Evolutionary conservation across 1,140 invertebrate species (phyloP).

Genomic region (Drosophila sp.): DNA sequence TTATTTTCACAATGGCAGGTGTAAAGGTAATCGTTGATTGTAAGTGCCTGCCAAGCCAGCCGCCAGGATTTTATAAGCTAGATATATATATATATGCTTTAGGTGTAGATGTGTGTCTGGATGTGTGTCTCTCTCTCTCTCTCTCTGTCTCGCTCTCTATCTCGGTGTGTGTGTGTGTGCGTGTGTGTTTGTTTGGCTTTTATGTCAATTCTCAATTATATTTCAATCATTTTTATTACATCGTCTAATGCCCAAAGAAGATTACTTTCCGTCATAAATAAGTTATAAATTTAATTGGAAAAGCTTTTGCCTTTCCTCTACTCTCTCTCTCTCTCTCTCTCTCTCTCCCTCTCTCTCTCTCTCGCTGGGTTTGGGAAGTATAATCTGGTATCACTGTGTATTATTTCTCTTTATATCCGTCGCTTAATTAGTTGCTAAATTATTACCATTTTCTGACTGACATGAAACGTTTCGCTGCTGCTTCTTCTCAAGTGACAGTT

Average conservation of each 20-base stretch:
- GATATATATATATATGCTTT: constrained; percentile 19
- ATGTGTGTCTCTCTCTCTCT: background rate
- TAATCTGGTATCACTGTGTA: constrained; percentile 29
- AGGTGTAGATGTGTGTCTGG: background rate
- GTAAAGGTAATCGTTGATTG: constrained; percentile 82
- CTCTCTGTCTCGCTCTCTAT: background rate
- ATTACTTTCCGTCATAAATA: constrained; percentile 76
- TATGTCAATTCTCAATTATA: constrained; percentile 82
- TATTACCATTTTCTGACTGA: constrained; percentile 66
- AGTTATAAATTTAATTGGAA: constrained; percentile 80
- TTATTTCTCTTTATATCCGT: constrained; percentile 39
- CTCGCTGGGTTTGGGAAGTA: constrained; percentile 4
- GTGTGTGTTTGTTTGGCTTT: constrained; percentile 68
- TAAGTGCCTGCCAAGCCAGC: constrained; percentile 70
- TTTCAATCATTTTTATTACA: constrained; percentile 82
- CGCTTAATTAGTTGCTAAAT: constrained; percentile 79
- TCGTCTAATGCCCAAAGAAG: constrained; percentile 76
- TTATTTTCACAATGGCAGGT: constrained; percentile 82
- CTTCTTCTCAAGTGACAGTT: constrained; percentile 67
- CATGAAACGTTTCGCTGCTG: constrained; percentile 33
- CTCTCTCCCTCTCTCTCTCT: background rate
- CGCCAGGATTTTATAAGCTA: constrained; percentile 70
- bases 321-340: background rate
- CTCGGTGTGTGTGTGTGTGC: constrained; percentile 13
- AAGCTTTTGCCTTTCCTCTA: constrained; percentile 36